Base-by-base conservation (phyloP, 2,113 vertebrate species). In the Hydrochoerus hydrochaeris region DNA sequence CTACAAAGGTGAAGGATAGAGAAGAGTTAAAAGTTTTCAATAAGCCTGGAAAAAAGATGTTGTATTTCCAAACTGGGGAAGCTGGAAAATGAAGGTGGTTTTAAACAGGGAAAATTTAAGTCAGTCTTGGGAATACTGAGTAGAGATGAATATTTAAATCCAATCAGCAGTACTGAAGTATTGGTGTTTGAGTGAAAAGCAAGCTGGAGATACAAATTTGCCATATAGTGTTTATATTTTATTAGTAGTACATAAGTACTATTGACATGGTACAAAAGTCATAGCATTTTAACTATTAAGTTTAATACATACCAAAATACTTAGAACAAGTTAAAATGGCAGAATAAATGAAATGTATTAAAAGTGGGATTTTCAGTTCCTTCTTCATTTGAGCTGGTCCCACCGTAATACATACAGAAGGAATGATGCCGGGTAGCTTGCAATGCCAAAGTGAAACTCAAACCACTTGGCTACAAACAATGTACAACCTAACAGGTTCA, bases 291-390 rank as follows among this genome's bases (percentile, higher is more conserved):
- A 90, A 88, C 82, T 67, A 46, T 84, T 92, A 62, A 46, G 11
- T 65, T 81, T 89, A 89, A 86, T 26, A 67, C 41, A 67, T 63
- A 57, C 4, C 63, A 58, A 95, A 91, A 91, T 35, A 75, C 84
- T 88, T 81, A 91, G 87, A 83, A 73, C 90, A 80, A 46, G 46
- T 92, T 86, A 71, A 94, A 92, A 77, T 63, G 38, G 16, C 69
- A 87, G 28, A 54, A 78, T 89, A 86, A 93, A 77, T 75, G 17
- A 84, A 84, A 71, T 7, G n/a, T 35, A 80, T 67, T 92, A 71
- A 86, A 94, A 86, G 46, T 52, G n/a, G 85, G 49, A n/a, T 41
- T 52, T 88, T 49, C 85, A 78, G 52, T 41, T 88, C 30, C 73
- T 89, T 84, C 71, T 81, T 94, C 38, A 32, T 49, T 65, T 71